A percentile compares a stretch with the other conserved stretches of the same genome.
phyloP scores from a whole-genome alignment of 1,140 invertebrate genomes.

The Lordiphosa collinella region DNA sequence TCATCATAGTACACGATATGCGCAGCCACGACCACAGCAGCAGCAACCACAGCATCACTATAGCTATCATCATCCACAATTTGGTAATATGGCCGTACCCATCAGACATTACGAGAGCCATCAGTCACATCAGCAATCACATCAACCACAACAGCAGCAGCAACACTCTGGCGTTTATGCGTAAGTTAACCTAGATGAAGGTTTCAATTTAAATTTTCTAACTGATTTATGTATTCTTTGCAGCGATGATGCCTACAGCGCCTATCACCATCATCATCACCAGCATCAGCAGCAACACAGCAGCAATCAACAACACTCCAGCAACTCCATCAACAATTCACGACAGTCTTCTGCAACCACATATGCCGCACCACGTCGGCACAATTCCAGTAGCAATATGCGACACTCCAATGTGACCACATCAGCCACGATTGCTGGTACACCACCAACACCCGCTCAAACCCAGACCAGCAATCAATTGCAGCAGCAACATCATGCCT shows the following conservation, averaged over 20 bases:
- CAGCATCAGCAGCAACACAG: slow-evolving; percentile 33
- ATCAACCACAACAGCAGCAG: slow-evolving; percentile 34
- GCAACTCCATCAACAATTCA: slow-evolving; percentile 27
- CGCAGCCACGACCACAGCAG: slow-evolving; percentile 27
- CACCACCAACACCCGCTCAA: slow-evolving; percentile 25
- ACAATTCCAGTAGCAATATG: slow-evolving; percentile 63
- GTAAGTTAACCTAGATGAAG: slow-evolving; percentile 17
- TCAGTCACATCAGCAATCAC: slow-evolving; percentile 41
- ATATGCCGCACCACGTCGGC: slow-evolving; percentile 52
- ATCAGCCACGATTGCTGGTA: slow-evolving; percentile 5
- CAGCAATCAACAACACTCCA: slow-evolving; percentile 15
- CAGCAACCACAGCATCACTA: slow-evolving; percentile 51
- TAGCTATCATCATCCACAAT: slow-evolving; percentile 69
- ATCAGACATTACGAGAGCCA: slow-evolving; percentile 50
- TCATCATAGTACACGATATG: slow-evolving; percentile 42
- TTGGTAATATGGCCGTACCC: slow-evolving; percentile 65
- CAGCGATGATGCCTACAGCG: slow-evolving; percentile 61
- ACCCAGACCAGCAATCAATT: slow-evolving; percentile 45
- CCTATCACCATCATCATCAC: slow-evolving; percentile 44
- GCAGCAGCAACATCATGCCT: slow-evolving; percentile 56
- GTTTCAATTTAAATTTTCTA: not conserved
- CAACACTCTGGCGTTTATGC: slow-evolving; percentile 44
- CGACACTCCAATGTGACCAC: slow-evolving; percentile 22
- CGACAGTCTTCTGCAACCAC: slow-evolving; percentile 22
- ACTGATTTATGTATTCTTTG: not conserved